Conservation (phyloP, 2,888 invertebrate genomes). For the Bruchidius siliquastri region DNA sequence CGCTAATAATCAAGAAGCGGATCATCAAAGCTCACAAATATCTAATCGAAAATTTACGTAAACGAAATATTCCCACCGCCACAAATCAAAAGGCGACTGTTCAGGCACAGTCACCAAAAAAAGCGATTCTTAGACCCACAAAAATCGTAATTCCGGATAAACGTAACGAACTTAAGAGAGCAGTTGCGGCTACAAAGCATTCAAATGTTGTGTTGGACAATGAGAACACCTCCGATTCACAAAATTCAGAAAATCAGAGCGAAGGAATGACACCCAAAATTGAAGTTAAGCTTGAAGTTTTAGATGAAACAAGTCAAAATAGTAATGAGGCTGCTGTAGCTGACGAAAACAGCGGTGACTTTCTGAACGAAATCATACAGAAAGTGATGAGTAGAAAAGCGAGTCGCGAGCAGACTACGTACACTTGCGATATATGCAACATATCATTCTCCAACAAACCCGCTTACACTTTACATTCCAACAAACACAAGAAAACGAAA, state of each 20-base stretch:
- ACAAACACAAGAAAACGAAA: slow-evolving; percentile 30
- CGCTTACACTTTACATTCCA: slow-evolving; percentile 20
- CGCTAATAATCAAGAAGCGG: slow-evolving; percentile 30
- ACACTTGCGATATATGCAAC: not conserved
- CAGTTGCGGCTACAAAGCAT: not conserved
- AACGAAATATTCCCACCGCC: not conserved
- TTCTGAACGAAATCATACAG: not conserved
- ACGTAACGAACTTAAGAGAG: not conserved
- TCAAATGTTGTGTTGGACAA: not conserved
- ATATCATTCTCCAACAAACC: slow-evolving; percentile 6
- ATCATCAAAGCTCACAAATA: slow-evolving; percentile 33
- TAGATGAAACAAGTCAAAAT: not conserved
- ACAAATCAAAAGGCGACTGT: not conserved
- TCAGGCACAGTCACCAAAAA: not conserved
- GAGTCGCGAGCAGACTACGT: not conserved
- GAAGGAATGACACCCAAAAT: too few relatives aligned
- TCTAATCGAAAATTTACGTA: slow-evolving; percentile 18
- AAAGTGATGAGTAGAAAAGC: not conserved
- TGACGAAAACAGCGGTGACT: not conserved
- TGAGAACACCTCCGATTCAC: not conserved
- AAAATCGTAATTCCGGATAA: not conserved
- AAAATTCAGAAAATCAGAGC: too few relatives aligned
- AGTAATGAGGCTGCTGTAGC: not conserved
- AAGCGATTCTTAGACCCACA: not conserved
- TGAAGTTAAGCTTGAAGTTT: not conserved